A percentile compares a stretch with the other conserved stretches of the same genome.
phyloP scores from a whole-genome alignment of 92 coral and sea anemone species.

The Hydrozoanthus gracilis region DNA sequence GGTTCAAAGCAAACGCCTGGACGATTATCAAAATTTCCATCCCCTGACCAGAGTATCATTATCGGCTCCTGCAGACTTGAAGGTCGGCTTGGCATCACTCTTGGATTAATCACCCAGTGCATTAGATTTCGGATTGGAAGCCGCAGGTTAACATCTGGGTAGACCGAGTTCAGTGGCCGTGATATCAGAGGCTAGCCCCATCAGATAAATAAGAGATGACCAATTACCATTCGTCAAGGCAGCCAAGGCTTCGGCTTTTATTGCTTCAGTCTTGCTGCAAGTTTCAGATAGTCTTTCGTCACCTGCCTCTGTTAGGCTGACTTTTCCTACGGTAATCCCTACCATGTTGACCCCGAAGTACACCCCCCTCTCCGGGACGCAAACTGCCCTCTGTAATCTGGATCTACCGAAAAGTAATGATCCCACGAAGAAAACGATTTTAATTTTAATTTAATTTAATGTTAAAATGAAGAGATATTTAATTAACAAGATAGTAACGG shows the following conservation, averaged over 20 bases:
- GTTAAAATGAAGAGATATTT: too few relatives aligned
- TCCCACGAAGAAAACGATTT: too few relatives aligned
- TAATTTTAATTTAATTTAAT: too few relatives aligned
- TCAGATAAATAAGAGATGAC: constrained; percentile 59
- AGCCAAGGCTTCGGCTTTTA: constrained; percentile 56
- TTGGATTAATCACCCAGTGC: constrained; percentile 52
- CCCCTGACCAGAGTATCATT: constrained; percentile 46
- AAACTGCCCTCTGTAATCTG: too few relatives aligned
- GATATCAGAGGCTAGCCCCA: constrained; percentile 61
- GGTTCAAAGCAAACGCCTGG: constrained; percentile 48
- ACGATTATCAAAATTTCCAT: constrained; percentile 45
- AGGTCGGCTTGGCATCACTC: neutral
- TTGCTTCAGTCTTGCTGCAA: constrained; percentile 21
- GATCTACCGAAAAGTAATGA: too few relatives aligned
- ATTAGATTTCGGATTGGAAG: constrained; percentile 17
- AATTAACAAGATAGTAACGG: too few relatives aligned
- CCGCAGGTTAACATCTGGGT: constrained; percentile 44
- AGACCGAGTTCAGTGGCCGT: constrained; percentile 53
- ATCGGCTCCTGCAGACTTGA: neutral
- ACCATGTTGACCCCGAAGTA: too few relatives aligned
- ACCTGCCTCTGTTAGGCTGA: neutral
- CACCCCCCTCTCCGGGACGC: too few relatives aligned
- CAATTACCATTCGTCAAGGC: constrained; percentile 47
- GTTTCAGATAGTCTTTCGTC: constrained; percentile 17
- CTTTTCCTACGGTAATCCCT: too few relatives aligned